Conservation (phyloP, 2,888 invertebrate species). For the Ichneumoninae sp. region DNA sequence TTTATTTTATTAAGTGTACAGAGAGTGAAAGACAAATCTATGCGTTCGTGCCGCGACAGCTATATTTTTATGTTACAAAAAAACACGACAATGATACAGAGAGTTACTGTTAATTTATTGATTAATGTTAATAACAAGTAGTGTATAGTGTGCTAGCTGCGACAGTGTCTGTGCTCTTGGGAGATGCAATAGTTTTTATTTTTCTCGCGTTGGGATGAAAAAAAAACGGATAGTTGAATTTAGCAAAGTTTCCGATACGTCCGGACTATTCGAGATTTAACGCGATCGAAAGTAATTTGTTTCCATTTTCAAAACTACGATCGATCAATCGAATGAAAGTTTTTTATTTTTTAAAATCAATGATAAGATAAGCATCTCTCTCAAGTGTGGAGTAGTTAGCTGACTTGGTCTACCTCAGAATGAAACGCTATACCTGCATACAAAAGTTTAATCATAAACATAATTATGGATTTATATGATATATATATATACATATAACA, state of each 20-base stretch:
- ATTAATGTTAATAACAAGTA: constrained; percentile 73
- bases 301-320: constrained; percentile 47
- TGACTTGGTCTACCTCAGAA: constrained; percentile 81
- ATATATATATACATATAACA: constrained; percentile 57
- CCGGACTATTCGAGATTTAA: constrained; percentile 35
- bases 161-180: constrained; percentile 72
- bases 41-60: constrained; percentile 68
- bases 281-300: not conserved
- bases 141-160: constrained; percentile 70
- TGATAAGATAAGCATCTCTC: constrained; percentile 50
- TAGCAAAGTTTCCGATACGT: constrained; percentile 45
- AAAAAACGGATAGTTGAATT: constrained; percentile 12
- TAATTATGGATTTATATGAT: constrained; percentile 71
- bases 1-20: constrained; percentile 71
- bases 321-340: constrained; percentile 38
- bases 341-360: constrained; percentile 40
- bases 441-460: constrained; percentile 72
- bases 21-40: constrained; percentile 71
- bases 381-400: constrained; percentile 72
- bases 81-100: constrained; percentile 61
- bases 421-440: constrained; percentile 79
- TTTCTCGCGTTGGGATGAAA: constrained; percentile 4
- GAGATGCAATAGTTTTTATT: constrained; percentile 66
- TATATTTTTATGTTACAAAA: constrained; percentile 69
- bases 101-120: constrained; percentile 76